Base-by-base conservation (phyloP, 2,888 invertebrate species). In the Leptinotarsa peninsularis region DNA sequence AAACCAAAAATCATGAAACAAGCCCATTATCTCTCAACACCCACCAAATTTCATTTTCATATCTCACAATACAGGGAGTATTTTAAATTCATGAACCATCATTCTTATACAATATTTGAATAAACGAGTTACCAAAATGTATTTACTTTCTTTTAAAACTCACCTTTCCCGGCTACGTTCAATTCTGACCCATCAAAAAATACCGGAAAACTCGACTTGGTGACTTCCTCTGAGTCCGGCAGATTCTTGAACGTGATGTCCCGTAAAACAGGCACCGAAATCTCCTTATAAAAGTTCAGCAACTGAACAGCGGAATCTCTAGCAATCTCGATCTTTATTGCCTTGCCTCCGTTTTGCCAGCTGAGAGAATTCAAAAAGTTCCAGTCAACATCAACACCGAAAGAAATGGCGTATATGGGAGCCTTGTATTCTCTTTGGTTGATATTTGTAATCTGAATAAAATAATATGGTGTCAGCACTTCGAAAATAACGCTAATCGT, bases 301-400 rank as follows among this genome's bases (percentile, higher is more conserved):
- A 94, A 88, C 84, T 93, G 93, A 60, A 91, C 85, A 76, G 90
- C 89, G 2, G 93, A 91, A 84, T 93, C 93, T 0, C 91, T 89
- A 50, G 91, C 92, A 83, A 92, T 92, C 86, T 93, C 93, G 80
- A 94, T 93, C 85, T 91, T 91, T 1, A 92, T 88, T 82, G 92
- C 91, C 85, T 92, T 91, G 1, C 93, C 94, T 14, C 88, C 89
- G 87, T 93, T 93, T 74, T 90, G 89, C 7, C 91, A 87, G 0
- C 93, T 91, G 63, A 94, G 83, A 82, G 90, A 91, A 81, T 91
- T 90, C 33, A 94, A 86, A 85, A 94, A 92, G 33, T 89, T 86
- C 81, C 91, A 90, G 85, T 93, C 92, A 0, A 93, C 92, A 76
- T 91, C 91, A 73, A 90, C 89, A 1, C 94, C 94, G 83, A 94